phyloP scores from a whole-genome alignment of 2,797 vertebrate genomes.

The Lacerta bilineata region DNA sequence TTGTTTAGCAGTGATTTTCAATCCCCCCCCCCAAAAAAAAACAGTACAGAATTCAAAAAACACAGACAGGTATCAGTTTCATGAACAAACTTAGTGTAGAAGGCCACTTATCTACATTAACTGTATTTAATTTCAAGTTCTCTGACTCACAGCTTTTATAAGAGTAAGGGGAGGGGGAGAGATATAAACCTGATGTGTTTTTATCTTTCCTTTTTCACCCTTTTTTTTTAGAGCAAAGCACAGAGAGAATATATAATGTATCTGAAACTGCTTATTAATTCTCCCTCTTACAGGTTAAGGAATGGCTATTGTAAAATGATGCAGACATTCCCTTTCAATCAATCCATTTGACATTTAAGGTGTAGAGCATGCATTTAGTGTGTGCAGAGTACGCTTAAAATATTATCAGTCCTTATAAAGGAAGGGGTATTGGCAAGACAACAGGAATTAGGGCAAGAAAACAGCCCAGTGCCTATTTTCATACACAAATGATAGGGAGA shows the following conservation, averaged over 20 bases:
- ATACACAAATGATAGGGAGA: rapidly evolving
- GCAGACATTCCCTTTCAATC: constrained; percentile 50
- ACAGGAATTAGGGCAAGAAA: constrained; percentile 22
- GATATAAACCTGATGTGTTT: constrained; percentile 66
- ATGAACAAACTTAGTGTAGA: constrained; percentile 40
- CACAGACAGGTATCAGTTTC: constrained; percentile 53
- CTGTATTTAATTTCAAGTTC: constrained; percentile 69
- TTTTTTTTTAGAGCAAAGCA: constrained; percentile 52
- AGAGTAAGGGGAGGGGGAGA: constrained; percentile 40
- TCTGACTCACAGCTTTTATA: constrained; percentile 58
- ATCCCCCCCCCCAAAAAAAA: constrained; percentile 46
- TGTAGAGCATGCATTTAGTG: constrained; percentile 46
- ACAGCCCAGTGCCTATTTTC: background rate
- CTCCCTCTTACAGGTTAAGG: constrained; percentile 21
- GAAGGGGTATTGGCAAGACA: constrained; percentile 65
- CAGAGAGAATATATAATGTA: constrained; percentile 53
- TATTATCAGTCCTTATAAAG: constrained; percentile 20
- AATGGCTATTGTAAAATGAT: constrained; percentile 36
- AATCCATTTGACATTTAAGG: constrained; percentile 38
- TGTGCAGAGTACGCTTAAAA: constrained; percentile 56
- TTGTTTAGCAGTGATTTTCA: constrained; percentile 71
- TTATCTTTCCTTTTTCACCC: constrained; percentile 57
- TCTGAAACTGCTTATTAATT: constrained; percentile 53
- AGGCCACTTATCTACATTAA: constrained; percentile 54
- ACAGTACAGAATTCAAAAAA: constrained; percentile 36